Base-by-base conservation (phyloP, 2,797 vertebrate species). In the Salarias fasciatus region DNA sequence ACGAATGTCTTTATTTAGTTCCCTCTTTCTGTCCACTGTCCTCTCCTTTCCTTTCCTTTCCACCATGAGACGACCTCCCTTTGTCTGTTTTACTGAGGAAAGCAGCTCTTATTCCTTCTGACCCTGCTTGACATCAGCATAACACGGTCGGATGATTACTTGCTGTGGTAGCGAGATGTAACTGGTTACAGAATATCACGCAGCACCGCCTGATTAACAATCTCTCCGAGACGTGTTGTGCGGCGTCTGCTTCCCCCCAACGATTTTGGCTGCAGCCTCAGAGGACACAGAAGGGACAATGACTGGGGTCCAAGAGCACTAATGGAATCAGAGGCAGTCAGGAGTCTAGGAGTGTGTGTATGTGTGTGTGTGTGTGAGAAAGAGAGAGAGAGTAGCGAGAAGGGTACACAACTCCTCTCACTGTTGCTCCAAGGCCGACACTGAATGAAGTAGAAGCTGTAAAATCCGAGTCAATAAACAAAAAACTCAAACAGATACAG, bases 61-160 rank as follows among this genome's bases (percentile, higher is more conserved):
- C 57, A 11, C 15, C 9, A 4, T 44, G 7, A 3, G 7, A 12
- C 29, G 11, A 41, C 11, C 9, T 2, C 42, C n/a, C 7, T 35
- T 35, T 35, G 37, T 70, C 41, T 76, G 30, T 51, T 63, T 63
- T 18, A 42, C 59, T 6, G 46, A 56, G 44, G 51, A 53, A 78
- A 75, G 76, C 67, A 75, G 48, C 65, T 72, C 75, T 63, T 44
- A 72, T 69, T 79, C 56, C 57, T 36, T 47, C 48, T 72, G 75
- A 84, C 76, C 84, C 65, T n/a, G 42, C 43, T 52, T 14, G 33
- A 78, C 78, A 84, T 80, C 78, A 67, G 63, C 65, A 63, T 75
- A 80, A 77, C 78, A 72, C 58, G 53, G 71, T 83, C 77, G 63
- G 62, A 82, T 83, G 76, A 86, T 86, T 82, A 86, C 68, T 80